phyloP scores from a whole-genome alignment of 2,113 vertebrate genomes.

The Fulmarus glacialis region DNA sequence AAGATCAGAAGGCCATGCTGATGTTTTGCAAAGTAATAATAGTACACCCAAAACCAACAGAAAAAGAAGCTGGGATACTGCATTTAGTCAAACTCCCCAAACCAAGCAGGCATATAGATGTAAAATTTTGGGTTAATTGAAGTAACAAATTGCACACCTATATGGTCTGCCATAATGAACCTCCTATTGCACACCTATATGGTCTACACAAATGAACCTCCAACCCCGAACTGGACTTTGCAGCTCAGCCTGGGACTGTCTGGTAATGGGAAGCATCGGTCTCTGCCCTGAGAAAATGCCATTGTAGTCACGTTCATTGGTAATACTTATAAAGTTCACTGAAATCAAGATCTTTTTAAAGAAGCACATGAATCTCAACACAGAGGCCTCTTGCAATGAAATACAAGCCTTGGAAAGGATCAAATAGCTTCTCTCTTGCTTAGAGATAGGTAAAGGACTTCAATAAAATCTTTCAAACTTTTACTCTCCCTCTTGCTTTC shows the following conservation, averaged over 20 bases:
- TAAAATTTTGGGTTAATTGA: neutral
- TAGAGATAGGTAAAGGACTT: neutral
- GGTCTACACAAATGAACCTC: neutral
- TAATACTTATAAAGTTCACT: neutral
- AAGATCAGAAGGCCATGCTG: neutral
- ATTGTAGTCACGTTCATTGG: neutral
- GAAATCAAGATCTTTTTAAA: neutral
- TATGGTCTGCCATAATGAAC: neutral
- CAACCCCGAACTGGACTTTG: neutral
- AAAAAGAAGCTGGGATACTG: neutral
- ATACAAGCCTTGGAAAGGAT: neutral
- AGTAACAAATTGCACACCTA: neutral
- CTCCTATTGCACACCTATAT: neutral
- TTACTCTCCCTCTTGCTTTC: neutral
- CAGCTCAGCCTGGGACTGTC: neutral
- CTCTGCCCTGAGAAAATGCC: neutral
- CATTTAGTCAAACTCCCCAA: neutral
- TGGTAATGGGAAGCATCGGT: neutral
- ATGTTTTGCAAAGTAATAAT: neutral
- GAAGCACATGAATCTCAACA: neutral
- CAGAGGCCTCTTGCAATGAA: neutral
- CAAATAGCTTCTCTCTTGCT: neutral
- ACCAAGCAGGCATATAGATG: neutral
- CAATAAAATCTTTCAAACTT: neutral
- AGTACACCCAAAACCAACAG: neutral